Conservation (phyloP, 2,888 invertebrate species). For the Scrobipalpa costella region DNA sequence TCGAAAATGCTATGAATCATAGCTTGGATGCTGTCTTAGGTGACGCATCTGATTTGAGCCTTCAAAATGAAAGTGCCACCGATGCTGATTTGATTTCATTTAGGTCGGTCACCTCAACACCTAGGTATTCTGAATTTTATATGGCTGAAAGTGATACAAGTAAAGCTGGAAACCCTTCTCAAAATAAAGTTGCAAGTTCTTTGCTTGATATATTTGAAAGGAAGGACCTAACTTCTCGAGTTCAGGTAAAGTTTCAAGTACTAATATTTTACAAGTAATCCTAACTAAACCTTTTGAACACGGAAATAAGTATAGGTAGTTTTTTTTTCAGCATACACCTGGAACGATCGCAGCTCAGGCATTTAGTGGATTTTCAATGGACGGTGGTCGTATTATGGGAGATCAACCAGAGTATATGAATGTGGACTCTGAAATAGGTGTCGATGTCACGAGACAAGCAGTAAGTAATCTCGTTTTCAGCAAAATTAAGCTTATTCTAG, state of each 20-base stretch:
- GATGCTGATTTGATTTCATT: constrained; percentile 60
- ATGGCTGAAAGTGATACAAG: constrained; percentile 43
- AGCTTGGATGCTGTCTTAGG: constrained; percentile 42
- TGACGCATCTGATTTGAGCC: constrained; percentile 43
- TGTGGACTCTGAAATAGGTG: constrained; percentile 65
- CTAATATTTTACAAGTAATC: not conserved
- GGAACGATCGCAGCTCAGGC: constrained; percentile 55
- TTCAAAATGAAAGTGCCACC: constrained; percentile 34
- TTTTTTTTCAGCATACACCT: constrained; percentile 44
- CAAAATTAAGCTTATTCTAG: too few species aligned
- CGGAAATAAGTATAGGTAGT: not conserved
- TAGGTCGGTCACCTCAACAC: constrained; percentile 53
- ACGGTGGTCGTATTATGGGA: constrained; percentile 49
- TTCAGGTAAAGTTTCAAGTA: constrained; percentile 42
- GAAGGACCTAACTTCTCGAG: constrained; percentile 45
- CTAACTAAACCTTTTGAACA: not conserved
- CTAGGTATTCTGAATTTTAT: constrained; percentile 60
- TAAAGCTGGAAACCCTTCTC: not conserved
- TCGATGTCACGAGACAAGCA: constrained; percentile 53
- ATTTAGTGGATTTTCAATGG: constrained; percentile 68
- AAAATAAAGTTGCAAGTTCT: constrained; percentile 36
- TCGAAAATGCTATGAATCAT: constrained; percentile 45
- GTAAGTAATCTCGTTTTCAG: constrained; percentile 42
- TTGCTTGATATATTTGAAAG: constrained; percentile 64
- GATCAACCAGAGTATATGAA: constrained; percentile 60